Base-by-base conservation (phyloP, 1,140 invertebrate species). In the Meloidogyne floridensis region DNA sequence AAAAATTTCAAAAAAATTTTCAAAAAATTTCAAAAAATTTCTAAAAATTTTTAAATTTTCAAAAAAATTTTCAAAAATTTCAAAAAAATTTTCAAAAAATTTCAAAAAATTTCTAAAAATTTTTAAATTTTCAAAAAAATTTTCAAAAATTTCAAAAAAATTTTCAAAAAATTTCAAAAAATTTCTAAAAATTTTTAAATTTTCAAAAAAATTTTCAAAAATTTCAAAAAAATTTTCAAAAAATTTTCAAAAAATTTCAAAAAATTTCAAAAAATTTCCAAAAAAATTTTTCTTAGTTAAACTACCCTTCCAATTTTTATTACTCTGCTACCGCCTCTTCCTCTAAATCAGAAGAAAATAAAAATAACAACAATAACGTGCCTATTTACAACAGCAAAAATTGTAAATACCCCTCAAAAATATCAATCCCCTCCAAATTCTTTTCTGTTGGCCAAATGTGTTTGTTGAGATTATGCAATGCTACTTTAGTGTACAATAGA, bases 381-480 rank as follows among this genome's bases (percentile, higher is more conserved):
- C 59, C 59, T 18, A 43, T 73, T 53, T 43, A 47, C 6, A 73
- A 47, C 72, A 53, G 72, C 13, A 32, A 77, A 47, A 72, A 80
- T 59, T 80, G 80, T n/a, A 75, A 80, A 75, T 75, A 80, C 43
- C 9, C 53, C 7, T 72, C 56, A 75, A 43, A 53, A n/a, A 15
- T 81, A 71, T 42, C 32, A 42, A 43, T 80, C 11, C 80, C 80
- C 9, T 20, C 8, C 18, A 18, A 42, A 42, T 72, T 81, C 43
- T 15, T 72, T 15, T 53, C 43, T n/a, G 47, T n/a, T 10, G 42
- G 51, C 32, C 54, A 79, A 42, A 53, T 86, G 32, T 84, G 84
- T 74, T 2, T 59, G 5, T 43, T 86, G 13, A 59, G 69, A n/a
- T 8, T 83, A 15, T 83, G 82, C 81, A 83, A 83, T 7, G 81